Evolutionary conservation across 2,888 invertebrate genomes (phyloP).

Genomic region (Laspeyria flexula): DNA sequence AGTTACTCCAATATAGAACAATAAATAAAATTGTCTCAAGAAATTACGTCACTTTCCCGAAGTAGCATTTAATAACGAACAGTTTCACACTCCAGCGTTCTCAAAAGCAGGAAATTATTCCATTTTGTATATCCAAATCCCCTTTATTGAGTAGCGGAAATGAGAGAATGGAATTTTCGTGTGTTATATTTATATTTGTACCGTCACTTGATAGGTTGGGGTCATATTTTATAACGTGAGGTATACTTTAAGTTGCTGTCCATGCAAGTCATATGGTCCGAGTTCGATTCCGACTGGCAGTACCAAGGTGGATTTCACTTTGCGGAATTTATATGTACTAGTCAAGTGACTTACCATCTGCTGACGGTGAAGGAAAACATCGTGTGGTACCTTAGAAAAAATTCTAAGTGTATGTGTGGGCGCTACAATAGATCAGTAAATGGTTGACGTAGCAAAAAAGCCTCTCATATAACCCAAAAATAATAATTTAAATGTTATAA

Average conservation of each 20-base stretch:
- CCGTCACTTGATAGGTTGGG: neutral
- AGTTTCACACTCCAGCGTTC: conserved; percentile 61
- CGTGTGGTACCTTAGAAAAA: too few species aligned
- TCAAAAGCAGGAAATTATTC: conserved; percentile 61
- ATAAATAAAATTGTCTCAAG: neutral
- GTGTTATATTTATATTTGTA: conserved; percentile 23
- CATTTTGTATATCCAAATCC: conserved; percentile 57
- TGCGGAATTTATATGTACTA: too few species aligned
- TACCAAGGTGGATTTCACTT: too few species aligned
- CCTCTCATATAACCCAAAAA: too few species aligned
- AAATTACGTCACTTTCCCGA: conserved; percentile 41
- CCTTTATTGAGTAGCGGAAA: conserved; percentile 52
- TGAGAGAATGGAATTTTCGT: conserved; percentile 39
- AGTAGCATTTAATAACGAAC: conserved; percentile 63
- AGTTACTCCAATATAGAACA: neutral
- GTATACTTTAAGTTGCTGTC: neutral
- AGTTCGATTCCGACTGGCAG: too few species aligned
- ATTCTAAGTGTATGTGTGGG: too few species aligned
- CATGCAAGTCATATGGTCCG: too few species aligned
- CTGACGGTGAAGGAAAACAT: too few species aligned
- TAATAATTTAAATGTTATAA: too few species aligned
- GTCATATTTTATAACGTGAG: neutral
- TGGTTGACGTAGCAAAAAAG: too few species aligned
- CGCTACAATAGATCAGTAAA: too few species aligned
- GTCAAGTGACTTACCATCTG: too few species aligned